phyloP scores from a whole-genome alignment of 2,797 vertebrate genomes.

The Fundulus diaphanus region DNA sequence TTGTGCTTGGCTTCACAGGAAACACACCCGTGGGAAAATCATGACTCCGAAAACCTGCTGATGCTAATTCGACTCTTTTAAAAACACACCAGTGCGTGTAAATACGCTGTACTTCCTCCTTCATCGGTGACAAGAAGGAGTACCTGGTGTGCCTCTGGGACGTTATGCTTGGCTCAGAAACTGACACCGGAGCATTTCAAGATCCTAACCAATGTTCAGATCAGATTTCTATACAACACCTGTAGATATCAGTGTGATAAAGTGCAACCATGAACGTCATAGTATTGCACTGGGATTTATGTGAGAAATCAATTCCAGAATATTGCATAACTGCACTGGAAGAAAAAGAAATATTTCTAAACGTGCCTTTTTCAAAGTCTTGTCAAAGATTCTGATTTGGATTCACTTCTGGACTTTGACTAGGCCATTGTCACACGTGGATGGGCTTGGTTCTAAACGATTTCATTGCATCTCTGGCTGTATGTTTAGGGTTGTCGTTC shows the following conservation, averaged over 20 bases:
- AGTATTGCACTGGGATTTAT: not conserved
- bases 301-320: not conserved
- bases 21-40: conserved; percentile 60
- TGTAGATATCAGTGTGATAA: not conserved
- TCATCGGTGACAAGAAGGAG: conserved; percentile 10
- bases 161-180: not conserved
- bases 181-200: not conserved
- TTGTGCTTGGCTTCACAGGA: conserved; percentile 62
- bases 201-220: too few species aligned
- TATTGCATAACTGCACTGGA: not conserved
- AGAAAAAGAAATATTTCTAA: not conserved
- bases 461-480: not conserved
- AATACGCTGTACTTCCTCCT: not conserved
- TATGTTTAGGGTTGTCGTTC: not conserved
- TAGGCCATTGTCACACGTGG: not conserved
- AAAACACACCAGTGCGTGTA: not conserved
- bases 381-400: too few species aligned
- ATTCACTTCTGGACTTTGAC: not conserved
- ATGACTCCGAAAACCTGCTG: conserved; percentile 32
- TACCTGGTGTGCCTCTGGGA: conserved; percentile 1
- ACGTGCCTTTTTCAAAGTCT: not conserved
- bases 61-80: conserved; percentile 23
- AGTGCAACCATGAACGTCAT: not conserved
- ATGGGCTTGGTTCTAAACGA: not conserved
- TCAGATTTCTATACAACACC: not conserved